These are phyloP conservation scores for Leptonema lineaticorne DNA, from an alignment of 1,140 invertebrate genomes.

Conservation along the genomic window DNA sequence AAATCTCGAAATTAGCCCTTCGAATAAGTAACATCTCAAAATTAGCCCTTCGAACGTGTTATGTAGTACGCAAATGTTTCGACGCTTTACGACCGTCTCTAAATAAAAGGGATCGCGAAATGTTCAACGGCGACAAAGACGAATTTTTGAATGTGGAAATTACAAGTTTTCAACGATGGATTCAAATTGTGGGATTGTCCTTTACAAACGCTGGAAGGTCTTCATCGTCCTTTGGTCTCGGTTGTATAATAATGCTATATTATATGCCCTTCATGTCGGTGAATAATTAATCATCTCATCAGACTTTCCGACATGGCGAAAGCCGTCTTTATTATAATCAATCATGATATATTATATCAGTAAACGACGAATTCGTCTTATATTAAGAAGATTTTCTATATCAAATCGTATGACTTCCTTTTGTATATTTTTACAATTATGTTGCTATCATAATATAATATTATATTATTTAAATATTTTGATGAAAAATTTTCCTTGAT, in stretches of 20 bases:
- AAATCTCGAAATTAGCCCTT: neutral
- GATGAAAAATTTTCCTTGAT: too few relatives aligned
- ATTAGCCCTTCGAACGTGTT: neutral
- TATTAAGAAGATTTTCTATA: too few relatives aligned
- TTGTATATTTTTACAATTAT: too few relatives aligned
- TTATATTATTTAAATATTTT: too few relatives aligned
- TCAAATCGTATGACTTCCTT: too few relatives aligned
- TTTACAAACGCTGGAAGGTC: neutral
- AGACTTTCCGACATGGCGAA: neutral
- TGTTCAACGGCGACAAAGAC: too few relatives aligned
- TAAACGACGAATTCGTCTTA: too few relatives aligned
- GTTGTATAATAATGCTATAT: neutral
- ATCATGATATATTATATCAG: neutral
- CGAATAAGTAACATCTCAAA: neutral
- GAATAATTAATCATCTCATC: conserved; percentile 1
- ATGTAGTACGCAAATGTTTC: neutral
- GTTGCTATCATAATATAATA: too few relatives aligned
- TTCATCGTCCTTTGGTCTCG: neutral
- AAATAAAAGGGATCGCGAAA: neutral
- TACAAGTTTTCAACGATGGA: neutral
- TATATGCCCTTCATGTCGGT: neutral
- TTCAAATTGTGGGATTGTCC: neutral
- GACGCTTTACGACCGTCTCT: neutral
- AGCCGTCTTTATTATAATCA: neutral
- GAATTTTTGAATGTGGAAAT: too few relatives aligned